phyloP scores from a whole-genome alignment of 2,888 invertebrate species.

The Noctuana brunneofusca region DNA sequence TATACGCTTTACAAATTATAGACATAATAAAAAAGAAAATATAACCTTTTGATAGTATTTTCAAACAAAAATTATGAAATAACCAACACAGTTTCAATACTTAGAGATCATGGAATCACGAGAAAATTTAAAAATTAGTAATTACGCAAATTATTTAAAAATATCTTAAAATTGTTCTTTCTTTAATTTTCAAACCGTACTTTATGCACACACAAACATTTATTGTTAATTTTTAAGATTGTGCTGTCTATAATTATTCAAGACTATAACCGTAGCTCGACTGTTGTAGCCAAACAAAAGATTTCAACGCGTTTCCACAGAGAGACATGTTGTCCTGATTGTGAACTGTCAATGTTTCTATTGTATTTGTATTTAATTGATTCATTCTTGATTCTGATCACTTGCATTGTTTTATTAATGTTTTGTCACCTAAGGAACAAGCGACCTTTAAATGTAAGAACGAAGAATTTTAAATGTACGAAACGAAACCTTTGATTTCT shows the following conservation, averaged over 20 bases:
- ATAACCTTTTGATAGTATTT: too few relatives aligned
- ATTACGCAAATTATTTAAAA: too few relatives aligned
- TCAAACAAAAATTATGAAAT: too few relatives aligned
- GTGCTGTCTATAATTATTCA: background rate
- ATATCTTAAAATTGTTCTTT: too few relatives aligned
- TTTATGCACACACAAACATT: background rate
- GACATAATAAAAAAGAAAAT: background rate
- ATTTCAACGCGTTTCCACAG: conserved; percentile 21
- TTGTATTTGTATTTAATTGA: conserved; percentile 22
- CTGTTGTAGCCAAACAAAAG: conserved; percentile 15
- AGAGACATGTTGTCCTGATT: background rate
- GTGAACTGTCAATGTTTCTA: conserved; percentile 3
- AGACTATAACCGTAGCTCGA: background rate
- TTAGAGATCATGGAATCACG: too few relatives aligned
- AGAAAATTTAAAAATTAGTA: background rate
- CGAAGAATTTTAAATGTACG: too few relatives aligned
- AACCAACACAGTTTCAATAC: too few relatives aligned
- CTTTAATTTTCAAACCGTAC: background rate
- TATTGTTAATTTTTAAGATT: background rate
- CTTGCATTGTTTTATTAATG: conserved; percentile 21
- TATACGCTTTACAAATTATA: background rate
- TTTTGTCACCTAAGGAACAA: conserved; percentile 22
- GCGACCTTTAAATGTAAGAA: conserved; percentile 2
- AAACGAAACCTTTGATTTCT: background rate
- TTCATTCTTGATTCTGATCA: conserved; percentile 16